Base-by-base conservation (phyloP, 2,113 vertebrate species). In the Pterophyllum scalare region DNA sequence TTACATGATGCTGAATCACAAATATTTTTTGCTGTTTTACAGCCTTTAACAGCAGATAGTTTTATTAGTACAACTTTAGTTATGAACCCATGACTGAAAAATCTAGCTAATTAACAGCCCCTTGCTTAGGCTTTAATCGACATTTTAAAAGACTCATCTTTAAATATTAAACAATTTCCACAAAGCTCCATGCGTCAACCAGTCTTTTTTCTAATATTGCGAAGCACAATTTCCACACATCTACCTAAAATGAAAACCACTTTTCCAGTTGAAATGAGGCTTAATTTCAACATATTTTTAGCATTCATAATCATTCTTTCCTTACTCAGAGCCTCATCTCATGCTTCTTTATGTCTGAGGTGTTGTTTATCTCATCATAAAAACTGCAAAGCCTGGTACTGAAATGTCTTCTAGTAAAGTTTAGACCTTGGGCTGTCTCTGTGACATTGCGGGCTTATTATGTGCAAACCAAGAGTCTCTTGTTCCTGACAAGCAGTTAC, bases 381-480 rank as follows among this genome's bases (percentile, higher is more conserved):
- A 52, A 82, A 14, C 19, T 12, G 6, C 12, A 65, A 62, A 38
- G 24, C 59, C 61, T 11, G 0, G 15, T 22, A 26, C 46, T 17
- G 17, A 15, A 26, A 8, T 65, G 17, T 49, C 11, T 57, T 62
- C 28, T 62, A 26, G 20, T 46, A 7, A 24, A 52, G 14, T 28
- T 43, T 56, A 28, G 58, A 76, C 24, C 26, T 43, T 5, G 24
- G 24, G 43, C 46, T 1, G n/a, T 80, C 35, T 31, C 0, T 10
- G 52, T 15, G 22, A 70, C 31, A 49, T 15, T 77, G 57, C 57
- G 52, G 33, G 33, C 1, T 19, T 28, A 49, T 17, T 75, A 24
- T 28, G 54, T 62, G 54, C 58, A 59, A 88, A 77, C 78, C 43
- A 35, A 38, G 67, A 72, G 59, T 3, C 22, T 79, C 43, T 33